Evolutionary conservation across 2,797 vertebrate genomes (phyloP), one percentile per base, ranked within the genome.

Genomic region (Chelonia mydas): DNA sequence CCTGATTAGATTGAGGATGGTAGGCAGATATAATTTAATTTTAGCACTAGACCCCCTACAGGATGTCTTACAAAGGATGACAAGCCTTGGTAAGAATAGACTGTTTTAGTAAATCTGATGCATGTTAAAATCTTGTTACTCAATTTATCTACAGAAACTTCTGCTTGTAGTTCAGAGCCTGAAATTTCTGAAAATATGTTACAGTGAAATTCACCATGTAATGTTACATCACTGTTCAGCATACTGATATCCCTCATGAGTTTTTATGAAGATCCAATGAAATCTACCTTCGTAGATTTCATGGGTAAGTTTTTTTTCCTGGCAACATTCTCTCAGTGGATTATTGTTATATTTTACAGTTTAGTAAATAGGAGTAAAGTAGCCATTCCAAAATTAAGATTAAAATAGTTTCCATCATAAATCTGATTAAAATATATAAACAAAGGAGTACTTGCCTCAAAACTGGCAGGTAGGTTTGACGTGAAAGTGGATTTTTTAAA

Each of bases 11-110:
- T 88, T 97, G 94, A 94, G 92, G 90, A 96, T 90, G 47, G 82
- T 96, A 94, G 53, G 93, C 94, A 97, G 96, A 94, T 96, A 97
- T 95, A 95, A 97, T 93, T 98, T 94, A 96, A 94, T 96, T 97
- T 97, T 94, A 97, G 83, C 84, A 83, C 92, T 93, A 95, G 59
- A 95, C 88, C 84, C 94, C 95, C 90, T 98, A 59, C 79, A 95
- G 95, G 54, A 93, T 86, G 76, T 90, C 94, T 94, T 96, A 94
- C 86, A 94, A 94, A 83, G 94, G 91, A 92, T 74, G 85, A 91
- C 90, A 90, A 96, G 86, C 78, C 41, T 85, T 88, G 33, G 92
- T 93, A 93, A 91, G 90, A 97, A 89, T 72, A 83, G 81, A 81
- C 57, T 89, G 25, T 93, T 23, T 96, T 90, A 96, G 94, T 47